Evolutionary conservation across 2,113 vertebrate species (phyloP).

Genomic region (Amazona vittata): DNA sequence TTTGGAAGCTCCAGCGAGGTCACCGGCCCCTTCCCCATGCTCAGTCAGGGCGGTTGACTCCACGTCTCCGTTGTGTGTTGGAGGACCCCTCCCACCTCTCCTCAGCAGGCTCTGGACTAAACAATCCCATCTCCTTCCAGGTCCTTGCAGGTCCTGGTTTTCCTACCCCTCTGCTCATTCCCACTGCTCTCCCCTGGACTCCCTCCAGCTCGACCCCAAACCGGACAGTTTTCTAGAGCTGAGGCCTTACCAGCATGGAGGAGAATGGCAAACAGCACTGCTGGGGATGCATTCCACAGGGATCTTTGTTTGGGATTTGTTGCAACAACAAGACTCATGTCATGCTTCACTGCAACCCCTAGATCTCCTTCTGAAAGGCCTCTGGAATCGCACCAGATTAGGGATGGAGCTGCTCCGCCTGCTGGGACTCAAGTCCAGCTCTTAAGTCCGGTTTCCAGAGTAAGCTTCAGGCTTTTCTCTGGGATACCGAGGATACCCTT

Average conservation of each 20-base stretch:
- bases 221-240: background rate
- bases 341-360: background rate
- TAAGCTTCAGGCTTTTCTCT: background rate
- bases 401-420: background rate
- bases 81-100: background rate
- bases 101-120: background rate
- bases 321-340: background rate
- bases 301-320: background rate
- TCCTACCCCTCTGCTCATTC: constrained; percentile 42
- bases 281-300: background rate
- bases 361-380: background rate
- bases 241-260: background rate
- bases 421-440: background rate
- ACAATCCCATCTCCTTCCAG: background rate
- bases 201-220: no score
- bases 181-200: background rate
- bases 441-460: background rate
- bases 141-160: constrained; percentile 37
- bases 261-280: background rate
- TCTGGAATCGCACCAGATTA: background rate
- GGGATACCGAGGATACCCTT: background rate
- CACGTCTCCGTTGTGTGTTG: background rate
- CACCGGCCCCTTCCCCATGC: background rate
- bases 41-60: background rate
- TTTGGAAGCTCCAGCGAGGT: background rate